phyloP scores from a whole-genome alignment of 2,888 invertebrate species.

The Allolobophora icterica region DNA sequence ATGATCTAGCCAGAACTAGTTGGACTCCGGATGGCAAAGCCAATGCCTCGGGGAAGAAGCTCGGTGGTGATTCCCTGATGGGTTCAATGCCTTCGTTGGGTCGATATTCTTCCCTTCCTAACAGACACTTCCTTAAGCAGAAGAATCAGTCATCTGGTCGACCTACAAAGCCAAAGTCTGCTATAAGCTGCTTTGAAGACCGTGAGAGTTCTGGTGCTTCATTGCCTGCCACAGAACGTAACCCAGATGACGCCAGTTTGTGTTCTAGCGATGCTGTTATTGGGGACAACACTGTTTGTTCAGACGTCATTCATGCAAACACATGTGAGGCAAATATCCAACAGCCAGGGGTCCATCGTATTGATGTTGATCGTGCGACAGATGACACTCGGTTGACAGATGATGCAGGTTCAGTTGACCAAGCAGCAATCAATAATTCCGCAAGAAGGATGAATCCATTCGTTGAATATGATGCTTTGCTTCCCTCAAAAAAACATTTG shows the following conservation, averaged over 20 bases:
- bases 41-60: not conserved
- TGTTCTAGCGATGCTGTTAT: not conserved
- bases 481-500: not conserved
- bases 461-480: not conserved
- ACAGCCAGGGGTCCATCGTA: not conserved
- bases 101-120: conserved; percentile 23
- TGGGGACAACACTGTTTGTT: not conserved
- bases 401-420: not conserved
- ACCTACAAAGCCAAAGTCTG: not conserved
- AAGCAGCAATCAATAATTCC: not conserved
- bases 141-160: not conserved
- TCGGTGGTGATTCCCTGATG: not conserved
- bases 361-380: not conserved
- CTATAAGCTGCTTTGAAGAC: not conserved
- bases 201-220: not conserved
- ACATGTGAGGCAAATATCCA: not conserved
- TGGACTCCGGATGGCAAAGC: not conserved
- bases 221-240: not conserved
- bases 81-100: conserved; percentile 20
- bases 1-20: not conserved
- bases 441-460: too few species aligned
- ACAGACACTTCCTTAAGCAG: conserved; percentile 7
- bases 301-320: not conserved
- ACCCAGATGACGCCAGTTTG: not conserved
- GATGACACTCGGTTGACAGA: not conserved